A percentile compares a stretch with the other conserved stretches of the same genome.
phyloP scores from a whole-genome alignment of 2,797 vertebrate species.

The Typhlichthys eigenmanni region DNA sequence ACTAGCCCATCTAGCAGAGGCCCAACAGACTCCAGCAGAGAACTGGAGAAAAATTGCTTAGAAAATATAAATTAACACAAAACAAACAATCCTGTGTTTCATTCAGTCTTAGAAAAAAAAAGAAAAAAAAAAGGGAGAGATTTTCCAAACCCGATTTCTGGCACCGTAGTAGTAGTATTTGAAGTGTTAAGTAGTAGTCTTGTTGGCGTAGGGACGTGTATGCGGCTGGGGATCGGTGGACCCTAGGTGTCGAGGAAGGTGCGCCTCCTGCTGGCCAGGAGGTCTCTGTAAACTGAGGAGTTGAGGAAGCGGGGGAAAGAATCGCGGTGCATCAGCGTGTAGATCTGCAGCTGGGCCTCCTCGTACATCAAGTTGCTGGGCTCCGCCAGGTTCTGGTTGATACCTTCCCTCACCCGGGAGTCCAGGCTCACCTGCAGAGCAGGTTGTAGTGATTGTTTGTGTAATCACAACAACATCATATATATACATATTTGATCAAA shows the following conservation, averaged over 20 bases:
- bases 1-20: constrained; percentile 67
- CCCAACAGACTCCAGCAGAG: constrained; percentile 60
- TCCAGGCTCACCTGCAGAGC: constrained; percentile 93
- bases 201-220: constrained; percentile 50
- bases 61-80: constrained; percentile 66
- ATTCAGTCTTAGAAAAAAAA: constrained; percentile 60
- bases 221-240: constrained; percentile 45
- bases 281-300: constrained; percentile 96
- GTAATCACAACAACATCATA: too few species aligned
- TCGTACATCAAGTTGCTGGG: constrained; percentile 95
- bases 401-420: constrained; percentile 95
- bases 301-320: constrained; percentile 99
- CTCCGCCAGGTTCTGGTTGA: constrained; percentile 91
- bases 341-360: constrained; percentile 98
- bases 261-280: constrained; percentile 90
- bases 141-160: constrained; percentile 72
- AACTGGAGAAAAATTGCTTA: constrained; percentile 71
- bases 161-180: constrained; percentile 75
- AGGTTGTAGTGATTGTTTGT: too few species aligned
- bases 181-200: constrained; percentile 72
- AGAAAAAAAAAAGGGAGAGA: constrained; percentile 50
- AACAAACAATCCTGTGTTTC: constrained; percentile 60
- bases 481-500: too few species aligned
- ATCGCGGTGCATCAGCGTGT: constrained; percentile 99
- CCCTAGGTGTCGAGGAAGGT: constrained; percentile 91